phyloP scores from a whole-genome alignment of 1,140 invertebrate genomes.

The Ruditapes philippinarum region DNA sequence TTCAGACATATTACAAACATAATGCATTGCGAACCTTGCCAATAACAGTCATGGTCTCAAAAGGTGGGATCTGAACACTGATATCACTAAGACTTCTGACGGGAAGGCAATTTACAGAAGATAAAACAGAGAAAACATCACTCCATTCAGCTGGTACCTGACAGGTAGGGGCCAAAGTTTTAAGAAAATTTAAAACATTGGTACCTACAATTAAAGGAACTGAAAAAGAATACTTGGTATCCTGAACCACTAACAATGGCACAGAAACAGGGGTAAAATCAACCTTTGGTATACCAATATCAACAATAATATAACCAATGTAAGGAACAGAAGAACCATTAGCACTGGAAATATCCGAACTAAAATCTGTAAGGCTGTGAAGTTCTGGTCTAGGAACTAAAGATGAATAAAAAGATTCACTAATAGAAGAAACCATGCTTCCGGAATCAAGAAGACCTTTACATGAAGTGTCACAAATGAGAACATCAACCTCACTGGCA shows the following conservation, averaged over 20 bases:
- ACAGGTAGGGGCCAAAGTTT: not conserved
- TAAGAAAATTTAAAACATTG: constrained; percentile 39
- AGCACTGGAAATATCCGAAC: constrained; percentile 25
- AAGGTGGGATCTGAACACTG: not conserved
- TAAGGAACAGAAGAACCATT: constrained; percentile 49
- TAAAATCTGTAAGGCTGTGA: constrained; percentile 25
- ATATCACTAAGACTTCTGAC: not conserved
- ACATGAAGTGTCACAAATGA: too few species aligned
- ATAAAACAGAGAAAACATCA: not conserved
- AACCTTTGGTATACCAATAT: constrained; percentile 1
- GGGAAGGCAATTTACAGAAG: not conserved
- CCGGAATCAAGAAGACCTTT: constrained; percentile 60
- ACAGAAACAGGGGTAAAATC: not conserved
- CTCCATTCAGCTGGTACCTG: not conserved
- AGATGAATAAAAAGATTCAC: not conserved
- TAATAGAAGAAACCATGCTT: constrained; percentile 52
- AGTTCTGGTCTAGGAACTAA: constrained; percentile 13
- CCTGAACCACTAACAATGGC: constrained; percentile 26
- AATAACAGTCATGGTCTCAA: not conserved
- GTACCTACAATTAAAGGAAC: constrained; percentile 64
- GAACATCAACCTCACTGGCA: not conserved
- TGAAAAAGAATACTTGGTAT: not conserved
- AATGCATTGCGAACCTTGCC: constrained; percentile 7
- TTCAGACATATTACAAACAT: not conserved
- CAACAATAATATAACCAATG: constrained; percentile 39